A percentile compares a stretch with the other conserved stretches of the same genome.
Evolutionary conservation across 2,888 invertebrate genomes (phyloP).

Genomic region (Drosophila paucipuncta): DNA sequence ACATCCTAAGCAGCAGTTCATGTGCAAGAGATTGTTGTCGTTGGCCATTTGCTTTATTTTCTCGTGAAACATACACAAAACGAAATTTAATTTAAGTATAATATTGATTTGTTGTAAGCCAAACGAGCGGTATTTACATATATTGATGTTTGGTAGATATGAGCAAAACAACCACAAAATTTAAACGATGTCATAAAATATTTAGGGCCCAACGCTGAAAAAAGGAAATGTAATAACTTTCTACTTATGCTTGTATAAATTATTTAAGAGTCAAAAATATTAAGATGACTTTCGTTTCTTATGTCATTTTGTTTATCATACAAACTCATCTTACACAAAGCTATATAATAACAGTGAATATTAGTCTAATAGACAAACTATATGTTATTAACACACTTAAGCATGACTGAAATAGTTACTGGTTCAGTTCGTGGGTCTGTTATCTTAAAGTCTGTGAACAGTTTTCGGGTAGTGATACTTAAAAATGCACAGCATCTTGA

Average conservation of each 20-base stretch:
- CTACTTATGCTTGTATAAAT: neutral
- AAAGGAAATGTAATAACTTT: neutral
- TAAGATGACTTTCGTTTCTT: neutral
- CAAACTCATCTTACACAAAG: neutral
- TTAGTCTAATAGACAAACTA: neutral
- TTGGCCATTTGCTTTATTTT: conserved; percentile 40
- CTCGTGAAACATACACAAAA: conserved; percentile 24
- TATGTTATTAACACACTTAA: neutral
- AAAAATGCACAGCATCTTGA: conserved; percentile 1
- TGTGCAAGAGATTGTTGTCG: conserved; percentile 40
- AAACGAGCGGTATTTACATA: neutral
- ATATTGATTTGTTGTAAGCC: conserved; percentile 15
- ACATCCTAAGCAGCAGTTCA: conserved; percentile 35
- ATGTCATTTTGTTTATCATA: neutral
- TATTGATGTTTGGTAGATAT: neutral
- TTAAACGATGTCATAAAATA: conserved; percentile 1
- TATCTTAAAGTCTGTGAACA: neutral
- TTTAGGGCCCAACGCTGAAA: neutral
- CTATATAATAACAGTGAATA: neutral
- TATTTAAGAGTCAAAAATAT: neutral
- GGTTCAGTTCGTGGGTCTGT: neutral
- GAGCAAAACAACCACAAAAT: neutral
- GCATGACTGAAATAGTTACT: neutral
- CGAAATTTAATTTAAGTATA: conserved; percentile 31
- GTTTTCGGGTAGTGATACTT: neutral